phyloP scores from a whole-genome alignment of 2,888 invertebrate species.

The Papilio elwesi region DNA sequence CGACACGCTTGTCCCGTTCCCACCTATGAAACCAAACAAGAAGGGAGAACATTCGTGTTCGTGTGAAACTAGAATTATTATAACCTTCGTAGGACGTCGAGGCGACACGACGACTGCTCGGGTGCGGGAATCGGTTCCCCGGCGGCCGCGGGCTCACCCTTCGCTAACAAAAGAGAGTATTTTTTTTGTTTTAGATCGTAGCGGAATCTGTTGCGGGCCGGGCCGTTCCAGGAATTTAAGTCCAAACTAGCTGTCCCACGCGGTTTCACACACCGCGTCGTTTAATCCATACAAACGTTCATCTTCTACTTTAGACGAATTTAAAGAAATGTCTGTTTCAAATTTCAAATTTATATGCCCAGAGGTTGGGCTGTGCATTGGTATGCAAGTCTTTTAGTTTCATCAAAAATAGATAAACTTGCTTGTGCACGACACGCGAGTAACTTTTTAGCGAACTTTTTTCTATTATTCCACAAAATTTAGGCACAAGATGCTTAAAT shows the following conservation, averaged over 20 bases:
- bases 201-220: constrained; percentile 32
- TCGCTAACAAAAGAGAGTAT: constrained; percentile 51
- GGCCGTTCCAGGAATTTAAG: constrained; percentile 29
- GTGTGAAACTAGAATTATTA: constrained; percentile 47
- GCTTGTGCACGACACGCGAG: constrained; percentile 25
- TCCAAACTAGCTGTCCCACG: background rate
- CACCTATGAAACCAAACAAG: constrained; percentile 44
- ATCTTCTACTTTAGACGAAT: too few species aligned
- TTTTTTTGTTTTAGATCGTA: constrained; percentile 48
- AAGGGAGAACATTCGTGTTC: constrained; percentile 46
- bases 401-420: constrained; percentile 13
- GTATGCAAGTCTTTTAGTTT: too few species aligned
- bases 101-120: constrained; percentile 54
- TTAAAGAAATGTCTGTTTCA: too few species aligned
- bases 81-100: constrained; percentile 44
- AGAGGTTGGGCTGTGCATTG: too few species aligned
- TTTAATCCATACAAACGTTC: too few species aligned
- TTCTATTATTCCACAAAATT: background rate
- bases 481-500: background rate
- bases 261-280: too few species aligned
- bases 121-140: constrained; percentile 46
- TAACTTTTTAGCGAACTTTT: constrained; percentile 21
- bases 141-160: constrained; percentile 45
- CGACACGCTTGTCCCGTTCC: constrained; percentile 48
- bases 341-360: too few species aligned